Percentiles rank a stretch among this genome's conserved stretches.
Evolutionary conservation across 2,888 invertebrate genomes (phyloP).

Genomic region (Eutolmus rufibarbis): DNA sequence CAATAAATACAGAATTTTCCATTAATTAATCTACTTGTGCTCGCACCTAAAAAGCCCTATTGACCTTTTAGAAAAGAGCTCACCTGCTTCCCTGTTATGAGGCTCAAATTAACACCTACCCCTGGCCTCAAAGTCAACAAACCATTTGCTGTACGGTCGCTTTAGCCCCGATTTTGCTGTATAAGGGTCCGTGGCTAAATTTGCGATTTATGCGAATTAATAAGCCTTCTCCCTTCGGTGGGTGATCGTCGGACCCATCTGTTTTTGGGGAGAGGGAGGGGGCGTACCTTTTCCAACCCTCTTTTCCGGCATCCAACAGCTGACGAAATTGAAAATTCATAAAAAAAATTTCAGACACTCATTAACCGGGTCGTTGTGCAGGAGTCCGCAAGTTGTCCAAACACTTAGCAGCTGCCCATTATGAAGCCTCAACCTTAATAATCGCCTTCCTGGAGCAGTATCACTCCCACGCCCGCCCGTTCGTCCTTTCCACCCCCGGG

Average conservation of each 20-base stretch:
- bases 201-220: neutral
- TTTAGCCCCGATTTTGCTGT: neutral
- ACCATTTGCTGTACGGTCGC: neutral
- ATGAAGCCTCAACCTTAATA: slow-evolving; percentile 40
- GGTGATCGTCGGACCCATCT: neutral
- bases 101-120: neutral
- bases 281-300: neutral
- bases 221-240: neutral
- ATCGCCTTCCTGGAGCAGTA: slow-evolving; percentile 28
- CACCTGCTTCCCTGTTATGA: neutral
- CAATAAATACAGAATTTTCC: neutral
- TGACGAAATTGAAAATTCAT: slow-evolving; percentile 31
- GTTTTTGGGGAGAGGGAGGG: neutral
- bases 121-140: neutral
- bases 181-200: neutral
- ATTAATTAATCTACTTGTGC: neutral
- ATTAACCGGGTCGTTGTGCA: slow-evolving; percentile 38
- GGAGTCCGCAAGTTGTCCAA: slow-evolving; percentile 41
- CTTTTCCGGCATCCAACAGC: neutral
- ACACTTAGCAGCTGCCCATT: slow-evolving; percentile 40
- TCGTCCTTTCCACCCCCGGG: neutral
- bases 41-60: neutral
- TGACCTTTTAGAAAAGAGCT: neutral
- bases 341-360: slow-evolving; percentile 22
- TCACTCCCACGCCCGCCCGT: neutral